Percentiles rank a stretch among this genome's conserved stretches.
Evolutionary conservation across 2,888 invertebrate genomes (phyloP).

Genomic region (Apotomis capreana): DNA sequence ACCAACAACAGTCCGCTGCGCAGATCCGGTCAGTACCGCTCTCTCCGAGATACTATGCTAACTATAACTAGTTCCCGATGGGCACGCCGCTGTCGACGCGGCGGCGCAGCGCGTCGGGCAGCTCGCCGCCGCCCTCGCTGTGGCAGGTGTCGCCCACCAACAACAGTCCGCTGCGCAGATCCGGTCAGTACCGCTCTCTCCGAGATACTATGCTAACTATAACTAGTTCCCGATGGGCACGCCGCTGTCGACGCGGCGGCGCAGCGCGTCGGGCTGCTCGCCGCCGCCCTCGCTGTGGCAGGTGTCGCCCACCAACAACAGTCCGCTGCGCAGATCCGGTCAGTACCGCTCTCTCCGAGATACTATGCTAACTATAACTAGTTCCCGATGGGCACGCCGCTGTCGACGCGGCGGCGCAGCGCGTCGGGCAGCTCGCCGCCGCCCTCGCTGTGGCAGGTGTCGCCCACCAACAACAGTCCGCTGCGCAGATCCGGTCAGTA

Average conservation of each 20-base stretch:
- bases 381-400: conserved; percentile 93
- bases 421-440: conserved; percentile 88
- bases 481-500: conserved; percentile 85
- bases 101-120: conserved; percentile 86
- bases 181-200: conserved; percentile 70
- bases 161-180: conserved; percentile 88
- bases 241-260: conserved; percentile 88
- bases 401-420: conserved; percentile 86
- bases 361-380: conserved; percentile 54
- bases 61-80: conserved; percentile 70
- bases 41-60: not conserved
- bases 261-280: conserved; percentile 87
- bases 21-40: conserved; percentile 82
- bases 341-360: conserved; percentile 28
- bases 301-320: conserved; percentile 90
- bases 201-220: not conserved
- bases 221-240: conserved; percentile 86
- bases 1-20: conserved; percentile 89
- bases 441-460: conserved; percentile 92
- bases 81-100: conserved; percentile 91
- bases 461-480: conserved; percentile 90
- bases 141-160: conserved; percentile 93
- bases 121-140: conserved; percentile 88
- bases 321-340: conserved; percentile 87
- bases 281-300: conserved; percentile 92